phyloP scores from a whole-genome alignment of 2,113 vertebrate genomes.

The Martes martes region DNA sequence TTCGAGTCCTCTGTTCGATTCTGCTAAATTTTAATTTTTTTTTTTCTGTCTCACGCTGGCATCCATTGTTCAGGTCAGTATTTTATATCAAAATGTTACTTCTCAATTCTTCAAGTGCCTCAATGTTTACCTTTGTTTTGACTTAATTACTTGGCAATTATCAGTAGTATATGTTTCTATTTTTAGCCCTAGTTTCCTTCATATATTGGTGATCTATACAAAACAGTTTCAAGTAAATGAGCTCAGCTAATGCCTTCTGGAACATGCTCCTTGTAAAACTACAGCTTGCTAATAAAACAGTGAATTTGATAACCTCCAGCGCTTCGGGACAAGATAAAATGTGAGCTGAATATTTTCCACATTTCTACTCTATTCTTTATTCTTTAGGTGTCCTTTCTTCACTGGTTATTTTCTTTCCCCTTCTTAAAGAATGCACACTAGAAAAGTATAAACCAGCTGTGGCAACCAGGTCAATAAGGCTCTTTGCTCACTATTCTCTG shows the following conservation, averaged over 20 bases:
- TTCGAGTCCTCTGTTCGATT: neutral
- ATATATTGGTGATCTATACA: neutral
- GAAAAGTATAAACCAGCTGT: neutral
- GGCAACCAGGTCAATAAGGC: neutral
- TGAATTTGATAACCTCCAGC: conserved; percentile 38
- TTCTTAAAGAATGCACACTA: neutral
- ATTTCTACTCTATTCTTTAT: neutral
- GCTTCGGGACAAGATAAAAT: neutral
- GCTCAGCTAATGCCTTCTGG: neutral
- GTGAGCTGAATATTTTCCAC: conserved; percentile 3
- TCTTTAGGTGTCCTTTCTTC: neutral
- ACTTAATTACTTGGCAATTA: neutral
- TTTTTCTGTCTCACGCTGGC: neutral
- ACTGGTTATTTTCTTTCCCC: neutral
- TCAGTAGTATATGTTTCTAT: neutral
- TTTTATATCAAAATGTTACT: neutral
- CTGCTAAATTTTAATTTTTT: neutral
- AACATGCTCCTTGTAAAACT: neutral
- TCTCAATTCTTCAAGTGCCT: neutral
- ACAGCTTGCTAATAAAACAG: conserved; percentile 9
- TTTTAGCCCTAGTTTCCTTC: neutral
- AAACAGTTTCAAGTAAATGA: conserved; percentile 32
- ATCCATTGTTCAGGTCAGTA: neutral
- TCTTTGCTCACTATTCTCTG: neutral
- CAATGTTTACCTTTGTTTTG: neutral